Evolutionary conservation across 2,888 invertebrate genomes (phyloP), one percentile per base, ranked within the genome.

Genomic region (Julus scanicus): DNA sequence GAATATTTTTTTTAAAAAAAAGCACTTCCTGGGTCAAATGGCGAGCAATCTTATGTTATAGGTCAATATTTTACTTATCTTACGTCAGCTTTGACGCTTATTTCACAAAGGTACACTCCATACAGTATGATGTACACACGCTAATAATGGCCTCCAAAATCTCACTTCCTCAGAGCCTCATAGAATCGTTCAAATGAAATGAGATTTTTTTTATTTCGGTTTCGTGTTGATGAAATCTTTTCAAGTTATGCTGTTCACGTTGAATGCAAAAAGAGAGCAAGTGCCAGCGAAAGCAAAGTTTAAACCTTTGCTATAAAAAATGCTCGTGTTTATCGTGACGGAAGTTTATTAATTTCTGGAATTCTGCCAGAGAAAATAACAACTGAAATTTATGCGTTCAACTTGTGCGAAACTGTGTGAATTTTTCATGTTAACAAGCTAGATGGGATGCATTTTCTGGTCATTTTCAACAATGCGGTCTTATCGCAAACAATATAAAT

Each of bases 1-100:
- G 80, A 15, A 80, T 80, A 80, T 80, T 80, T 80, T 39, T 39
- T 39, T 37, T 39, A 80, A 80, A 80, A 63, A 63, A 20, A 63
- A 20, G 80, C 80, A 80, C 80, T 80, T 80, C 80, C 80, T 80
- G 80, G 80, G 80, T 80, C 80, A 80, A 80, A 80, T 80, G 29
- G 80, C 80, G 80, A 80, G 80, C 80, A 80, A 80, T 80, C 80
- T 80, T 80, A 80, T 80, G 80, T 80, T 80, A 80, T 80, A 80
- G 80, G 80, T 80, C 80, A 80, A 80, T 80, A 80, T 80, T 39
- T 80, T 80, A 80, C 80, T 80, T 80, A 80, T 80, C 80, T 80
- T 15, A 80, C 80, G 80, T 80, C 80, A 80, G 80, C 80, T 80
- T 80, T 80, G 80, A 80, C 80, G 80, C 80, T 80, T 80, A 80